phyloP scores from a whole-genome alignment of 2,888 invertebrate genomes.

The Dioctria rufipes region DNA sequence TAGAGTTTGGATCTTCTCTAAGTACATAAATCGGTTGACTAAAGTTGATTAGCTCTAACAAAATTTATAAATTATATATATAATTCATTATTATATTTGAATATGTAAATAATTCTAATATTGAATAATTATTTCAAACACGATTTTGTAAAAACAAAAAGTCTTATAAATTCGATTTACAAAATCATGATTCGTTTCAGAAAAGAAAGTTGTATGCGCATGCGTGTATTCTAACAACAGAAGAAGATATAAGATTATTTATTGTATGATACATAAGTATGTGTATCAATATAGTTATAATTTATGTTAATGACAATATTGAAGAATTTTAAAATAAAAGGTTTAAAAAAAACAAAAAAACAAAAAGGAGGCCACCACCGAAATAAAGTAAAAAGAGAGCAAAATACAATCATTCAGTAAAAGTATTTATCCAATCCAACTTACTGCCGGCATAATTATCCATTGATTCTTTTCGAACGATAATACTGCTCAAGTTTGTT shows the following conservation, averaged over 20 bases:
- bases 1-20: slow-evolving; percentile 92
- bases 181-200: background rate
- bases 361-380: slow-evolving; percentile 15
- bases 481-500: slow-evolving; percentile 86
- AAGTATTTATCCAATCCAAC: slow-evolving; percentile 67
- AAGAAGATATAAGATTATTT: background rate
- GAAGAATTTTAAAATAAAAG: no score
- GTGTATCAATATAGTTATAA: background rate
- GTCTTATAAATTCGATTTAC: no score
- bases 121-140: slow-evolving; percentile 1
- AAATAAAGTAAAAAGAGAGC: background rate
- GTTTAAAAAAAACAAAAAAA: no score
- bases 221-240: background rate
- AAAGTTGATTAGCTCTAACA: slow-evolving; percentile 89
- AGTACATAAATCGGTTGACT: slow-evolving; percentile 96
- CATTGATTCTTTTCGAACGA: slow-evolving; percentile 85
- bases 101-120: no score
- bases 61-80: slow-evolving; percentile 45
- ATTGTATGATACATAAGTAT: no score
- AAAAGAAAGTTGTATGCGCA: slow-evolving; percentile 52
- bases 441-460: slow-evolving; percentile 92
- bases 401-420: background rate
- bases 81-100: no score
- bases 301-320: background rate
- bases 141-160: background rate